Base-by-base conservation (phyloP, 2,888 invertebrate species). In the Dicycla oo region DNA sequence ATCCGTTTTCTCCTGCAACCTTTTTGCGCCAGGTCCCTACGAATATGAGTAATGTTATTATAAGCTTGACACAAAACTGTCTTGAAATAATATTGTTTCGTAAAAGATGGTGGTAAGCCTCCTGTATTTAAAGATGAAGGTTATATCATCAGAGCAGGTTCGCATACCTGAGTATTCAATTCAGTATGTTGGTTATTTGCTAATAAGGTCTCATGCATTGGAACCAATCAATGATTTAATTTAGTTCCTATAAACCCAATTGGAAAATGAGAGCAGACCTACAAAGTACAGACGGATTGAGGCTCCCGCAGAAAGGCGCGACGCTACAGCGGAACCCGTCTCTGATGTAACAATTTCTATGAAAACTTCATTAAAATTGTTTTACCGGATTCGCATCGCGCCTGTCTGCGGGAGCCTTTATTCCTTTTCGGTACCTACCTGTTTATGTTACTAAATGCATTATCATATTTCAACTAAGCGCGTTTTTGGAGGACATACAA, bases 401-500 rank as follows among this genome's bases (percentile, higher is more conserved):
- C n/a, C n/a, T n/a, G n/a, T n/a, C n/a, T n/a, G n/a, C n/a, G n/a
- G n/a, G n/a, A n/a, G n/a, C n/a, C n/a, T n/a, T n/a, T n/a, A n/a
- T n/a, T n/a, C n/a, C n/a, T n/a, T n/a, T n/a, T n/a, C n/a, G n/a
- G n/a, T n/a, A 13, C 43, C 26, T 26, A 11, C 15, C 4, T 4
- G 40, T 63, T 34, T 30, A 30, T 10, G 20, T 74, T 74, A 40
- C 47, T 47, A 54, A 54, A 63, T 65, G 34, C 66, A 43, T 26
- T 64, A 75, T 40, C 40, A 43, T 66, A 53, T 43, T 69, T 63
- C 62, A 58, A 54, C 18, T 45, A 75, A 69, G 15, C 75, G 69
- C 53, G 47, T 45, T 57, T 53, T 75, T 76, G 23, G 64, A 77
- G 51, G 64, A 56, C 69, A 56, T 69, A 26, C 34, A 51, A 61